These are phyloP conservation scores for Lagodon rhomboides DNA, from an alignment of 2,797 vertebrate species.

Conservation along the genomic window DNA sequence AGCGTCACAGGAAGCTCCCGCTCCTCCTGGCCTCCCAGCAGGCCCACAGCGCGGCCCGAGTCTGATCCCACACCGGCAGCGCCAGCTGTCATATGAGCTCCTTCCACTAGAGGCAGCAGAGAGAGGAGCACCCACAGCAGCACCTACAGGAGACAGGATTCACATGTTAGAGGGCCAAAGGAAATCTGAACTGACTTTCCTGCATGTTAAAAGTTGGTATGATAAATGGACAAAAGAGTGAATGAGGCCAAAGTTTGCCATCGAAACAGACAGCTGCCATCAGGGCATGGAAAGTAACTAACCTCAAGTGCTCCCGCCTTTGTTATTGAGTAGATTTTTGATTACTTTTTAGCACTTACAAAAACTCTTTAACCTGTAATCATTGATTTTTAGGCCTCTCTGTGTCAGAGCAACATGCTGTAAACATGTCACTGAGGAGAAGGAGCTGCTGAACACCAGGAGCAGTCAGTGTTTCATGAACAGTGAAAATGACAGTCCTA, in stretches of 20 bases:
- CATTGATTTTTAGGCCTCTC: no score
- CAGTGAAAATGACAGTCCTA: no score
- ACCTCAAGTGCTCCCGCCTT: background rate
- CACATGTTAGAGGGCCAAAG: background rate
- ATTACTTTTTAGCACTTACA: background rate
- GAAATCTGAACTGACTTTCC: background rate
- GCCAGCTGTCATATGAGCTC: slow-evolving; percentile 67
- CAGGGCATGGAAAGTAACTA: background rate
- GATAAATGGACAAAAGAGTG: background rate
- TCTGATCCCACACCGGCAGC: slow-evolving; percentile 58
- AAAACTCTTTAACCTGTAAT: no score
- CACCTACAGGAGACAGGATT: slow-evolving; percentile 72
- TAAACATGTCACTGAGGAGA: no score
- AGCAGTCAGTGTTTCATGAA: no score
- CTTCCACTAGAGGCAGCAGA: slow-evolving; percentile 83
- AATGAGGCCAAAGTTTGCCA: background rate
- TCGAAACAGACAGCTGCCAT: background rate
- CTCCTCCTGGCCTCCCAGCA: slow-evolving; percentile 72
- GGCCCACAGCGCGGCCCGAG: slow-evolving; percentile 59
- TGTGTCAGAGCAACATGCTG: no score
- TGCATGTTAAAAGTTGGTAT: background rate
- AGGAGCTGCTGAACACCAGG: no score
- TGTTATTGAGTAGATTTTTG: background rate
- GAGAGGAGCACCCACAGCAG: slow-evolving; percentile 83
- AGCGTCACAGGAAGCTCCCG: slow-evolving; percentile 78